Evolutionary conservation across 2,797 vertebrate species (phyloP).

Genomic region (Onychomys leucogaster): DNA sequence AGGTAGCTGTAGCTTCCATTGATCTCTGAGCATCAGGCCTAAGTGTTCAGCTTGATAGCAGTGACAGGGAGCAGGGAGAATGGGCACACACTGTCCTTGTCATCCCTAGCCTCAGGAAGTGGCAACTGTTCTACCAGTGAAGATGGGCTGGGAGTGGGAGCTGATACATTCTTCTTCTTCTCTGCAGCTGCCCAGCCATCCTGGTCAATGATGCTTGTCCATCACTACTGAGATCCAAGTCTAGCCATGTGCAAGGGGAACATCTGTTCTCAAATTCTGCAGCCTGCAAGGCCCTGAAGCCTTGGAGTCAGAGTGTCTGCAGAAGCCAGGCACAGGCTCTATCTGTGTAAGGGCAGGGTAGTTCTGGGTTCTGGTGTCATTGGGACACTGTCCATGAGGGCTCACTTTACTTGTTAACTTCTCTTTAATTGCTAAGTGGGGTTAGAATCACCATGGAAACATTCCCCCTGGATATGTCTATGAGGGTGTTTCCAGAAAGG

Average conservation of each 20-base stretch:
- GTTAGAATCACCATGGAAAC: neutral
- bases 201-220: constrained; percentile 73
- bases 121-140: neutral
- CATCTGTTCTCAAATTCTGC: constrained; percentile 31
- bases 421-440: neutral
- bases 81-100: neutral
- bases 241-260: constrained; percentile 68
- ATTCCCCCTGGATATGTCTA: neutral
- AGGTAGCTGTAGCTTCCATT: neutral
- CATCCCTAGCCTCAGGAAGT: neutral
- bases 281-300: constrained; percentile 41
- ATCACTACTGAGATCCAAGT: constrained; percentile 71
- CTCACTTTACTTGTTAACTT: neutral
- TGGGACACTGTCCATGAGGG: neutral
- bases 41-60: neutral
- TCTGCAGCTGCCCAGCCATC: constrained; percentile 65
- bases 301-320: constrained; percentile 11
- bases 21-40: neutral
- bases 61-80: rapidly evolving
- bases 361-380: neutral
- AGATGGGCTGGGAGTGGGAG: neutral
- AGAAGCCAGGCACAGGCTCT: neutral
- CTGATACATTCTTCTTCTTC: neutral
- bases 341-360: neutral
- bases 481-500: neutral